phyloP scores from a whole-genome alignment of 2,797 vertebrate genomes.

The Columba guinea region DNA sequence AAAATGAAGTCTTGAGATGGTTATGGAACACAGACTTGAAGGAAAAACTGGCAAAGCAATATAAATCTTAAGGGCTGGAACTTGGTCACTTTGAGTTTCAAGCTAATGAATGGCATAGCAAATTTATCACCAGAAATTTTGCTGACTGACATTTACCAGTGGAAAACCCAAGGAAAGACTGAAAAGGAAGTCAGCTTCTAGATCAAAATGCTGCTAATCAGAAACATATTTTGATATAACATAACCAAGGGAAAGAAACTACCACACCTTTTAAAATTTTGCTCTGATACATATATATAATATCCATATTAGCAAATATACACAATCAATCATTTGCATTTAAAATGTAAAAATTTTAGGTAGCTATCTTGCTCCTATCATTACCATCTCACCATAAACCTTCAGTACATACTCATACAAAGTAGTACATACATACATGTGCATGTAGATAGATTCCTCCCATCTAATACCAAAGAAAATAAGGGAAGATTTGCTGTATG shows the following conservation, averaged over 20 bases:
- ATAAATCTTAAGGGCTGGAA: not conserved
- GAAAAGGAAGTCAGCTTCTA: not conserved
- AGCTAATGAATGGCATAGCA: not conserved
- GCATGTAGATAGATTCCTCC: not conserved
- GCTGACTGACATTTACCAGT: not conserved
- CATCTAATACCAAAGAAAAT: not conserved
- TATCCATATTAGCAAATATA: not conserved
- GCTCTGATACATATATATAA: not conserved
- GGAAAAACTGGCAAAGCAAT: not conserved
- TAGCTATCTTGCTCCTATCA: not conserved
- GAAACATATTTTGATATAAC: not conserved
- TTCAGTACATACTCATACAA: not conserved
- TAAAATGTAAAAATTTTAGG: not conserved
- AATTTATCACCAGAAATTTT: not conserved
- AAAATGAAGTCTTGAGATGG: not conserved
- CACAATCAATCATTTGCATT: not conserved
- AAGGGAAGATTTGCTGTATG: not conserved
- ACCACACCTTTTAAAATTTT: not conserved
- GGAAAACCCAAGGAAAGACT: not conserved
- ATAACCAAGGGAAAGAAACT: not conserved
- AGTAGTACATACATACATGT: not conserved
- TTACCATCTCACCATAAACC: not conserved
- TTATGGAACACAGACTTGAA: not conserved
- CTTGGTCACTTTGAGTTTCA: not conserved
- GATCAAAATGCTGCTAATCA: not conserved